A percentile compares a stretch with the other conserved stretches of the same genome.
Evolutionary conservation across 2,888 invertebrate genomes (phyloP).

Genomic region (Pyrrhia umbra): DNA sequence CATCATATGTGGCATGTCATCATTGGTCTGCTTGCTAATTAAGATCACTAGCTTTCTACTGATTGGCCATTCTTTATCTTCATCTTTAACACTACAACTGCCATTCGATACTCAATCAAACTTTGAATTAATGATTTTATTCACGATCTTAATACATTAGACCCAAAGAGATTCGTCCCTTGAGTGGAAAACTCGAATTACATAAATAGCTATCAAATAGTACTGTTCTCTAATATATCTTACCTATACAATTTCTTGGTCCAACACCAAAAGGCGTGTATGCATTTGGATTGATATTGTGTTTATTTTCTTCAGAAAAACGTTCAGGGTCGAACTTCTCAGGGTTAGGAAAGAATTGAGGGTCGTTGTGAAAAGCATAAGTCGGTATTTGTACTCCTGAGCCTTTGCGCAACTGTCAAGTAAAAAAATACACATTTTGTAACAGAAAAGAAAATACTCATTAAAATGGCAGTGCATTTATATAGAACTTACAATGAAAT

Average conservation of each 20-base stretch:
- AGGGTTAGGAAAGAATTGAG: slow-evolving; percentile 88
- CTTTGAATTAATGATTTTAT: too few species aligned
- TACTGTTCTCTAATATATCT: slow-evolving; percentile 5
- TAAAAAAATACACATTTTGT: neutral
- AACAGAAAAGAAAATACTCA: neutral
- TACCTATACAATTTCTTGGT: slow-evolving; percentile 91
- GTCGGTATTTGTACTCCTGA: slow-evolving; percentile 77
- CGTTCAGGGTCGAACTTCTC: slow-evolving; percentile 90
- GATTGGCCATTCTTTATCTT: too few species aligned
- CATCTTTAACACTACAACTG: too few species aligned
- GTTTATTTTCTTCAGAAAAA: slow-evolving; percentile 90
- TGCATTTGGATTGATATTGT: slow-evolving; percentile 72
- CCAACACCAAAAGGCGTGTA: slow-evolving; percentile 91
- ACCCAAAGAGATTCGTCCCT: too few species aligned
- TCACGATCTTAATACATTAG: too few species aligned
- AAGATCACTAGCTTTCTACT: too few species aligned
- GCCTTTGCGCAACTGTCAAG: slow-evolving; percentile 73
- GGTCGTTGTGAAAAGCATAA: slow-evolving; percentile 86
- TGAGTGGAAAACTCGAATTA: too few species aligned
- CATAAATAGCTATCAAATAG: too few species aligned
- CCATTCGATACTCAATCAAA: too few species aligned
- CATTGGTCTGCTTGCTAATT: too few species aligned
- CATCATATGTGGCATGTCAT: too few species aligned
- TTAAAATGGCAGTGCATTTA: slow-evolving; percentile 31
- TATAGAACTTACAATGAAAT: slow-evolving; percentile 74